Base-by-base conservation (phyloP, 1,140 invertebrate genomes). In the Sycophila sp. region DNA sequence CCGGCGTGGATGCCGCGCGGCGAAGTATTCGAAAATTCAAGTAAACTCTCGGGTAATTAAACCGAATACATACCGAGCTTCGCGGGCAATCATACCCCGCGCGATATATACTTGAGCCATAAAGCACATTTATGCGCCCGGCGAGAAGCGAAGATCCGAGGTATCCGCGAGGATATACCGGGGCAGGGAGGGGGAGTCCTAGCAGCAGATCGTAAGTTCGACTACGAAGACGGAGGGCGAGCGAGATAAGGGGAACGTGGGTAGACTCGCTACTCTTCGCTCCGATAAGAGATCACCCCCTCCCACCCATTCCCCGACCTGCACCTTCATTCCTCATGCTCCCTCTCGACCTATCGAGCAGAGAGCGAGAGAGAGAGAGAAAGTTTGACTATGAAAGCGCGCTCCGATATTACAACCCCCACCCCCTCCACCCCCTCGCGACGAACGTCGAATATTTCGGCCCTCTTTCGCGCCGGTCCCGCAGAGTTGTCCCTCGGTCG, bases 191-290 rank as follows among this genome's bases (percentile, higher is more conserved):
- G 4, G 47, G 22, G 49, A 51, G 49, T 15, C 8, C 63, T 11
- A 66, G 42, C 51, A 51, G 63, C 47, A 42, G 51, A 59, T 68
- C 65, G 65, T 68, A 68, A 68, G 65, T 68, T 59, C 55, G 56
- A 67, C 51, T 26, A 58, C 4, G 63, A 71, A 72, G 45, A 63
- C 69, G 74, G 68, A 55, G 75, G 70, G 66, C 71, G 71, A 74
- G 76, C 77, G 76, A 82, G 81, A 84, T 83, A 83, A 84, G 81
- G 70, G 70, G 74, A 77, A 84, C 81, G 81, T 81, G 81, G 78
- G 75, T 80, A 80, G 82, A 84, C 81, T 83, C 64, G 72, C 64
- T 78, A 76, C 76, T 79, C 68, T 45, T 69, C 71, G 62, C 22
- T 26, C 45, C 76, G 81, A 83, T 83, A 83, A 82, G 74, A 78